These are phyloP conservation scores for Anastrepha obliqua DNA, from an alignment of 1,140 invertebrate genomes.

Conservation along the genomic window DNA sequence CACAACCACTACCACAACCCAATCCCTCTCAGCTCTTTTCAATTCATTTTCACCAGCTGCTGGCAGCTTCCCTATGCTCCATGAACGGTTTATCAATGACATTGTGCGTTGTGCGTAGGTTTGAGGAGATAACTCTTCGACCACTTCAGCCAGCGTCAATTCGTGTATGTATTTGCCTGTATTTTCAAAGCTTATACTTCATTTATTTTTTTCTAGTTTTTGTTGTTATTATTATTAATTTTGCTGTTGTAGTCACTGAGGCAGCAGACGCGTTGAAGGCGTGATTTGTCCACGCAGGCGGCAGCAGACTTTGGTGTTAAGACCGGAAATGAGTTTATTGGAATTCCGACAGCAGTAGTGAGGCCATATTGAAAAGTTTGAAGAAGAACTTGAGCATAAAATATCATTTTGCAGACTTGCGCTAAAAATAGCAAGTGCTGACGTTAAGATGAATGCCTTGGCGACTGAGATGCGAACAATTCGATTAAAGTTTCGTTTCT, in stretches of 20 bases:
- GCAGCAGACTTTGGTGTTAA: neutral
- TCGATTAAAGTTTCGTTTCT: too few species aligned
- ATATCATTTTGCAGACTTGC: neutral
- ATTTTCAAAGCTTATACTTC: too few species aligned
- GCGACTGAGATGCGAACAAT: too few species aligned
- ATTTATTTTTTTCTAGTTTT: neutral
- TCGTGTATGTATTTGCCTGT: neutral
- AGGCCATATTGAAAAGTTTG: neutral
- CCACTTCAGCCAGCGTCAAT: neutral
- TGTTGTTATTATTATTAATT: neutral
- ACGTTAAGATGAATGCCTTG: too few species aligned
- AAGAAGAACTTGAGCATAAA: neutral
- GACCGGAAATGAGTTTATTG: conserved; percentile 47
- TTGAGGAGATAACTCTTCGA: neutral
- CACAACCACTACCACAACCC: neutral
- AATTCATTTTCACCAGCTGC: conserved; percentile 1
- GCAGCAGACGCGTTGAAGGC: neutral
- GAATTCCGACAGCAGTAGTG: conserved; percentile 11
- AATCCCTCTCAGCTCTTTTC: neutral
- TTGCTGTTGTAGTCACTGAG: neutral
- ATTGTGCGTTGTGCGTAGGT: neutral
- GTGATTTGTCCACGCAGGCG: neutral
- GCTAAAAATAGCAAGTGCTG: neutral
- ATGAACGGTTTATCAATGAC: neutral
- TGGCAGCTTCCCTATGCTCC: neutral